Base-by-base conservation (phyloP, 2,797 vertebrate genomes). In the Phaenicophaeus curvirostris region DNA sequence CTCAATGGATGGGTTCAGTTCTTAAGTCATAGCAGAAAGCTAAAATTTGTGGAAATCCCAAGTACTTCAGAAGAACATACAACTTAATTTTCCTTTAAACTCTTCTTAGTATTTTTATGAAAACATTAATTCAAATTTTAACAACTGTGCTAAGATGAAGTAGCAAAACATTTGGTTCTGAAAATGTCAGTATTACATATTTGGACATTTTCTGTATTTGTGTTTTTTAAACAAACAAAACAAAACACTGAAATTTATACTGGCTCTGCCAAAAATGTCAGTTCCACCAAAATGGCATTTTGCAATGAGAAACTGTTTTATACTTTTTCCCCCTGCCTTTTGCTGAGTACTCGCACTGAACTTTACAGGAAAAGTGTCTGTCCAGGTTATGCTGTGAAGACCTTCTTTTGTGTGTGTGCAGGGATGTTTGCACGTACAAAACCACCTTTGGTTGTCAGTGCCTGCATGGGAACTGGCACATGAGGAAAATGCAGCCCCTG, bases 131-230 rank as follows among this genome's bases (percentile, higher is more conserved):
- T 93, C 67, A 44, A 59, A 93, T 88, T 94, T 91, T 76, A 94
- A 93, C 90, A 94, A 84, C 78, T 57, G 44, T 55, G 57, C 57
- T 90, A 74, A 78, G 77, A 90, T 66, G 88, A 75, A 95, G 83
- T 76, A 85, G 71, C 90, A 95, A 96, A 96, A 95, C 77, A 96
- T 94, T 96, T 92, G 74, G 74, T 95, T 95, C 77, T 90, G 93
- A 94, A 96, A 95, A 94, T 96, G 86, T 95, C 95, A 96, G 63
- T 96, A 95, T 95, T 94, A 93, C 88, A 71, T 87, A 93, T 95
- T 95, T 96, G 93, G 92, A 89, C 72, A 66, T 96, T 88, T 95
- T 94, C 90, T 73, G 39, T 78, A 54, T 86, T 86, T 93, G 63
- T 15, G 16, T 77, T 37, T 80, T 58, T 35, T 5, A 85, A 94